phyloP scores from a whole-genome alignment of 1,140 invertebrate genomes.

The Bilobella aurantiaca region DNA sequence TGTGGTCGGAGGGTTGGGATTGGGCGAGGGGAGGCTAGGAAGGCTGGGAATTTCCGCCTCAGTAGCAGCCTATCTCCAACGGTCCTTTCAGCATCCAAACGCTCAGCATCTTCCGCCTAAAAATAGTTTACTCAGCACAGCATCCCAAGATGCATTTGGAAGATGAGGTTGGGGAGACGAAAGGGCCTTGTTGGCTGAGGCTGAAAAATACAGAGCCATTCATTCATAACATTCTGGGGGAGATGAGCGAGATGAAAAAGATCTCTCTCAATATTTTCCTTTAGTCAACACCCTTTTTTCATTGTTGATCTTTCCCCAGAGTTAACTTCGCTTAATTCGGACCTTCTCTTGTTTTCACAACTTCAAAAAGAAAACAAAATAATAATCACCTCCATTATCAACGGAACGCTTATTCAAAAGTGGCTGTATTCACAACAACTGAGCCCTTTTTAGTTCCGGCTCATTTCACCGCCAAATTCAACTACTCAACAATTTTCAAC shows the following conservation, averaged over 20 bases:
- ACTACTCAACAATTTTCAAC: too few species aligned
- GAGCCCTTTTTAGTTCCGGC: too few species aligned
- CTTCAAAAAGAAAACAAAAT: conserved; percentile 2
- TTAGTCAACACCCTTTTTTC: conserved; percentile 10
- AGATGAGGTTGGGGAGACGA: too few species aligned
- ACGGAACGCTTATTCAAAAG: too few species aligned
- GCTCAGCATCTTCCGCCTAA: not conserved
- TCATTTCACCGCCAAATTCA: too few species aligned
- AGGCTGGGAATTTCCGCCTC: conserved; percentile 29
- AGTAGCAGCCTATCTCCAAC: conserved; percentile 29
- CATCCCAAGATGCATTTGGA: too few species aligned
- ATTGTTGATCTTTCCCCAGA: conserved; percentile 33
- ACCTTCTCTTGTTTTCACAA: conserved; percentile 28
- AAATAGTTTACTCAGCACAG: conserved; percentile 23
- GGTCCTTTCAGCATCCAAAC: not conserved
- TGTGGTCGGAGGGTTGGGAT: conserved; percentile 20
- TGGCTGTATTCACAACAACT: too few species aligned
- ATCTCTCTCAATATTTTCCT: conserved; percentile 3
- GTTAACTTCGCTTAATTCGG: conserved; percentile 26
- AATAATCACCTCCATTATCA: too few species aligned
- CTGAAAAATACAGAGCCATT: not conserved
- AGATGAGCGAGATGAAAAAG: not conserved
- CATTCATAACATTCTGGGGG: not conserved
- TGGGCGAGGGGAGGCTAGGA: conserved; percentile 28
- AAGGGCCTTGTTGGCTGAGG: too few species aligned